phyloP scores from a whole-genome alignment of 2,888 invertebrate genomes.

The Tetanocera ferruginea region DNA sequence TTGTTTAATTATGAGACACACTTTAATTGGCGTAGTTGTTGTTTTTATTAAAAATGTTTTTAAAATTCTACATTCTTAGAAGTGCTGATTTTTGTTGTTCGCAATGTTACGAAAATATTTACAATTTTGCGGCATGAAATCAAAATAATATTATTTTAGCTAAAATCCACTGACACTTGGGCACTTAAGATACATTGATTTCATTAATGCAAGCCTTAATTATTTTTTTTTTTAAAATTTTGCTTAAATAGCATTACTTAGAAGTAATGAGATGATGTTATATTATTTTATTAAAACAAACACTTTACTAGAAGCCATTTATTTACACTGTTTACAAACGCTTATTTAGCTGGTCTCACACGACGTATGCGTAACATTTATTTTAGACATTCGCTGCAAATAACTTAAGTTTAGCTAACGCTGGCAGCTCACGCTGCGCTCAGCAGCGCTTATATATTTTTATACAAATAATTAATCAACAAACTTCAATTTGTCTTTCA shows the following conservation, averaged over 20 bases:
- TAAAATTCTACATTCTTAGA: not conserved
- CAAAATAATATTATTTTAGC: too few relatives aligned
- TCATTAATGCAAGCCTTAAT: not conserved
- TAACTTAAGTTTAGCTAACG: not conserved
- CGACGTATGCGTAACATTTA: conserved; percentile 20
- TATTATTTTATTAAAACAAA: not conserved
- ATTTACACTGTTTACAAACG: not conserved
- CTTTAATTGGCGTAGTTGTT: not conserved
- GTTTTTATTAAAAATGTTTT: not conserved
- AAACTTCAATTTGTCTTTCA: not conserved
- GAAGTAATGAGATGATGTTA: too few relatives aligned
- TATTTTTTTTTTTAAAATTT: not conserved
- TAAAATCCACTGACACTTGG: not conserved
- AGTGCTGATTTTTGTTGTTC: not conserved
- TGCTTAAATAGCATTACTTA: too few relatives aligned
- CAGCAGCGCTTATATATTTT: not conserved
- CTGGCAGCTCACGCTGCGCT: too few relatives aligned
- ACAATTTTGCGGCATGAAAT: too few relatives aligned
- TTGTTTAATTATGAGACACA: conserved; percentile 18
- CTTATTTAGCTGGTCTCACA: not conserved
- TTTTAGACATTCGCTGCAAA: not conserved
- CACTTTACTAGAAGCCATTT: not conserved
- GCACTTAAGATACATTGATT: not conserved
- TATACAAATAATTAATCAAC: not conserved
- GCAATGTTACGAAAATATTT: too few relatives aligned